Evolutionary conservation across 2,888 invertebrate genomes (phyloP).

Genomic region (Yponomeuta sedellus): DNA sequence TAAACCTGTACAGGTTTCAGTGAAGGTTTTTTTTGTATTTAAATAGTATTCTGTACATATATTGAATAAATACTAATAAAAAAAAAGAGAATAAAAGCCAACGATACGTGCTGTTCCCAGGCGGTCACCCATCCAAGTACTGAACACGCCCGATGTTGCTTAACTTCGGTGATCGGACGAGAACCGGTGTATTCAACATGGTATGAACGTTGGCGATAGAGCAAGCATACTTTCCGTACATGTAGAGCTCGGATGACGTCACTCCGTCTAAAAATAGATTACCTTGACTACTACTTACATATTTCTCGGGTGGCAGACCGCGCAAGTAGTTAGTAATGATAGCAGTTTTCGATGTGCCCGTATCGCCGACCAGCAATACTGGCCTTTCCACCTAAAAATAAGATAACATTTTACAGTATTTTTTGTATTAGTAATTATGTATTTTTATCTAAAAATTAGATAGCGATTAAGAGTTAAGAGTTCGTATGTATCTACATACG

Average conservation of each 20-base stretch:
- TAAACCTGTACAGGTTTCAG: too few relatives aligned
- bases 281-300: conserved; percentile 64
- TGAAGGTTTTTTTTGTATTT: too few relatives aligned
- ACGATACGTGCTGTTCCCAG: conserved; percentile 31
- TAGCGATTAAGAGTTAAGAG: too few relatives aligned
- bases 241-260: not conserved
- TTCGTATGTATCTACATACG: too few relatives aligned
- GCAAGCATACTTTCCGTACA: not conserved
- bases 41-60: too few relatives aligned
- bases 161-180: conserved; percentile 34
- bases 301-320: conserved; percentile 80
- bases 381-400: conserved; percentile 81
- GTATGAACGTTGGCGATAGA: conserved; percentile 30
- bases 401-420: not conserved
- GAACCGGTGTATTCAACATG: conserved; percentile 32
- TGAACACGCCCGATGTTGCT: conserved; percentile 32
- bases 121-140: conserved; percentile 33
- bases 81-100: too few relatives aligned
- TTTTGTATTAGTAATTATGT: too few relatives aligned
- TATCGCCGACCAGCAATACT: conserved; percentile 90
- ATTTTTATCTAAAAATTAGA: too few relatives aligned
- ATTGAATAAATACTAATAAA: too few relatives aligned
- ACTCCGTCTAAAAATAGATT: not conserved
- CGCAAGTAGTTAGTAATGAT: conserved; percentile 89
- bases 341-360: conserved; percentile 95